A percentile compares a stretch with the other conserved stretches of the same genome.
Evolutionary conservation across 2,888 invertebrate species (phyloP).

Genomic region (Plebejus melissa): DNA sequence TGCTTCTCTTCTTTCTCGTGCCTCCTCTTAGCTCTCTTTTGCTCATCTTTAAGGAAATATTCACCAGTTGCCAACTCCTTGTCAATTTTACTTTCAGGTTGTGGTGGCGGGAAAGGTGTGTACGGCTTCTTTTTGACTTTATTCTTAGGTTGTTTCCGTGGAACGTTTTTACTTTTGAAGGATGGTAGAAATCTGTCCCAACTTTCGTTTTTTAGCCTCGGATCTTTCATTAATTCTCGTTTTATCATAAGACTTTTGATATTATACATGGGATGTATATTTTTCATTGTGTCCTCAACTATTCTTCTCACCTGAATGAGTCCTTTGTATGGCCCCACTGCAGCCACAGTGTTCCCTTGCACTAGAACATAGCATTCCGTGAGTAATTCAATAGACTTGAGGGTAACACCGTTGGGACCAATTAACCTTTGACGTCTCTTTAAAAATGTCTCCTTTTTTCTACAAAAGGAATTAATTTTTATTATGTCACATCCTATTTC

Average conservation of each 20-base stretch:
- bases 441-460: slow-evolving; percentile 95
- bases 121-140: slow-evolving; percentile 95
- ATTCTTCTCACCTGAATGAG: slow-evolving; percentile 91
- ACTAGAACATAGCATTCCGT: slow-evolving; percentile 98
- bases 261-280: slow-evolving; percentile 98
- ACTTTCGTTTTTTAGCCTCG: slow-evolving; percentile 92
- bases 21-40: slow-evolving; percentile 83
- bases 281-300: slow-evolving; percentile 98
- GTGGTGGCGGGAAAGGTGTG: slow-evolving; percentile 98
- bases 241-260: slow-evolving; percentile 99
- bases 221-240: slow-evolving; percentile 95
- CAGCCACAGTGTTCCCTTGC: slow-evolving; percentile 98
- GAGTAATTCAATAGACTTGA: slow-evolving; percentile 97
- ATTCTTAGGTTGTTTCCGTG: slow-evolving; percentile 92
- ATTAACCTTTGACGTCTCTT: slow-evolving; percentile 96
- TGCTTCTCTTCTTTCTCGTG: slow-evolving; percentile 90
- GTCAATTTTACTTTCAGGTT: slow-evolving; percentile 95
- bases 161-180: slow-evolving; percentile 92
- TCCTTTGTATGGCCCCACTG: slow-evolving; percentile 97
- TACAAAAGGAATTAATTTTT: slow-evolving; percentile 94
- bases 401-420: slow-evolving; percentile 98
- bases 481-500: slow-evolving; percentile 97
- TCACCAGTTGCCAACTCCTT: slow-evolving; percentile 96
- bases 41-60: slow-evolving; percentile 95
- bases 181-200: slow-evolving; percentile 98